A percentile compares a stretch with the other conserved stretches of the same genome.
Evolutionary conservation across 1,140 invertebrate genomes (phyloP).

Genomic region (Diorhabda sublineata): DNA sequence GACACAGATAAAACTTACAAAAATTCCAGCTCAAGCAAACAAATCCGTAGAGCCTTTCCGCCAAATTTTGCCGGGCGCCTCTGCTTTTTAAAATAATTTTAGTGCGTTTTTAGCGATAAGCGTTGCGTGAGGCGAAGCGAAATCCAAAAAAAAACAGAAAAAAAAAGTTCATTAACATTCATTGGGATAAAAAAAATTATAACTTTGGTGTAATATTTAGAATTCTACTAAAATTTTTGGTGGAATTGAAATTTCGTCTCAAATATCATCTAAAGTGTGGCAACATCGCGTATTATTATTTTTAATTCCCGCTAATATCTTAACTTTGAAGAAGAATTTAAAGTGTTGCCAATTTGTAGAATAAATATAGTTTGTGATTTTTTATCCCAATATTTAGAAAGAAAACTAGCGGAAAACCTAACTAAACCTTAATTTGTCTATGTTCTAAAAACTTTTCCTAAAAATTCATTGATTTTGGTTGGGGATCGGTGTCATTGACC

Average conservation of each 20-base stretch:
- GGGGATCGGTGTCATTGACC: slow-evolving; percentile 46
- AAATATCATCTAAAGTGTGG: too few relatives aligned
- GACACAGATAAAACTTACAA: slow-evolving; percentile 31
- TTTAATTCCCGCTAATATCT: too few relatives aligned
- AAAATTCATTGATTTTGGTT: slow-evolving; percentile 34
- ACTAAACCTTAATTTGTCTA: slow-evolving; percentile 38
- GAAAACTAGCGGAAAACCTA: slow-evolving; percentile 35
- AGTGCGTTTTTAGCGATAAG: slow-evolving; percentile 37
- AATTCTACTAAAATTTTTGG: too few relatives aligned
- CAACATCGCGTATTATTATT: too few relatives aligned
- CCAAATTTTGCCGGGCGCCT: slow-evolving; percentile 46
- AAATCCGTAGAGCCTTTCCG: slow-evolving; percentile 44
- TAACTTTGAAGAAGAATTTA: too few relatives aligned
- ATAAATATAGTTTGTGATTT: too few relatives aligned
- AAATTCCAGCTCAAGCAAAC: slow-evolving; percentile 38
- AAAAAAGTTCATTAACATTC: slow-evolving; percentile 29
- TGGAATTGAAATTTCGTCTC: too few relatives aligned
- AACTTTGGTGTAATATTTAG: too few relatives aligned
- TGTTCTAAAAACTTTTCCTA: slow-evolving; percentile 10
- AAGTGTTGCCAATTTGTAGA: too few relatives aligned
- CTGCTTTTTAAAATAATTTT: slow-evolving; percentile 28
- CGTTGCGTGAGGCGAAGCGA: slow-evolving; percentile 40
- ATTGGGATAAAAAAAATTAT: too few relatives aligned
- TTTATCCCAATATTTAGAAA: too few relatives aligned
- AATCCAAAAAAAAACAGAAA: slow-evolving; percentile 40